Evolutionary conservation across 2,113 vertebrate genomes (phyloP).

Genomic region (Myrmecobius fasciatus): DNA sequence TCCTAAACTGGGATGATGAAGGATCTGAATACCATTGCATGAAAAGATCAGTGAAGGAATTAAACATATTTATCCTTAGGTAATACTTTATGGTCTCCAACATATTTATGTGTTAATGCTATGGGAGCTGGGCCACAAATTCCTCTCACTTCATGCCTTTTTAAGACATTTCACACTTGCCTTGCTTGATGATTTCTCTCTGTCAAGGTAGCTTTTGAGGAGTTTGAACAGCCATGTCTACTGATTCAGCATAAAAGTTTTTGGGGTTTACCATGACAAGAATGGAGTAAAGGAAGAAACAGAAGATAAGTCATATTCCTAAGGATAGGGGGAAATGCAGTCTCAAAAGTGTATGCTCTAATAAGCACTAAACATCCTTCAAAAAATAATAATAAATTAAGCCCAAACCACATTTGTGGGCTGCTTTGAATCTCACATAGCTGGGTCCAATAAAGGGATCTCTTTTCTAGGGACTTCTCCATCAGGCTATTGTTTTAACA

Average conservation of each 20-base stretch:
- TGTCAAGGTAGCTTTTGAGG: slow-evolving; percentile 62
- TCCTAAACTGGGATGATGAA: neutral
- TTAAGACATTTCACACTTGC: slow-evolving; percentile 76
- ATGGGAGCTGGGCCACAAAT: slow-evolving; percentile 60
- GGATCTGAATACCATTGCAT: neutral
- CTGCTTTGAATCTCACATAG: neutral
- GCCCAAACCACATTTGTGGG: neutral
- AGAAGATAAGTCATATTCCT: neutral
- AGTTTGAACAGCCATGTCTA: neutral
- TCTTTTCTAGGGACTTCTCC: neutral
- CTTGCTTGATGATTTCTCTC: slow-evolving; percentile 64
- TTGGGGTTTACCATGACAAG: neutral
- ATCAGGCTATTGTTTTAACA: neutral
- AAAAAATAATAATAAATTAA: neutral
- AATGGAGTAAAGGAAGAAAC: fast-evolving
- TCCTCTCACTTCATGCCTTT: slow-evolving; percentile 65
- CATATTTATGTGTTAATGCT: slow-evolving; percentile 57
- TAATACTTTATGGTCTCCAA: neutral
- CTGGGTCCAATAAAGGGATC: neutral
- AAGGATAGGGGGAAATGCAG: neutral
- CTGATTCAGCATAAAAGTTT: neutral
- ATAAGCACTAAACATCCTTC: neutral
- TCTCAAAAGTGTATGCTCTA: fast-evolving
- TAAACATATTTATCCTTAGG: neutral
- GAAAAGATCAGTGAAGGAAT: neutral